Conservation (phyloP, 2,888 invertebrate genomes). For the Xylota sylvarum region DNA sequence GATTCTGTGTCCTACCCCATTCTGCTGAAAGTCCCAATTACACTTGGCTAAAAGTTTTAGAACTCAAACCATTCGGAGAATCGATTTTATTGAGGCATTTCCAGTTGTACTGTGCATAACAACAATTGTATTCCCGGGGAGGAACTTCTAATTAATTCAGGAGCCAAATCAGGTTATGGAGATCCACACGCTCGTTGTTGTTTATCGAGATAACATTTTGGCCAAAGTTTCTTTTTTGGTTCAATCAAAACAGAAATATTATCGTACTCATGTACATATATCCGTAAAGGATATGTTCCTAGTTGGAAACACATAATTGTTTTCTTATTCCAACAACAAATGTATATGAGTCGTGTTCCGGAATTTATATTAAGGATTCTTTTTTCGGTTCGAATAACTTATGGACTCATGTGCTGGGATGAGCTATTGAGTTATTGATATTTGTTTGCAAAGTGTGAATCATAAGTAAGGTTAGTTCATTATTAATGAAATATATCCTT, state of each 20-base stretch:
- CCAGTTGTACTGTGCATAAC: no score
- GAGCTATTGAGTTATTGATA: no score
- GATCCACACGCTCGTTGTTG: background rate
- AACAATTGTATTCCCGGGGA: background rate
- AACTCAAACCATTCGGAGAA: background rate
- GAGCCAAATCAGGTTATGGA: background rate
- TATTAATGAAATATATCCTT: no score
- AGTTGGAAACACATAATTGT: no score
- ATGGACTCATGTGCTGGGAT: no score
- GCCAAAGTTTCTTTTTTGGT: background rate
- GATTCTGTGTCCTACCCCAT: background rate
- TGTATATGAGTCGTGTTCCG: no score
- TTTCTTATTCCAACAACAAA: no score
- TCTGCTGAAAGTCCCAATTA: background rate
- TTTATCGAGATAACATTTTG: background rate
- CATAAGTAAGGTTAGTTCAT: no score
- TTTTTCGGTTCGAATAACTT: no score
- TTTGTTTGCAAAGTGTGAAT: no score
- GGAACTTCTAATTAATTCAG: constrained; percentile 3
- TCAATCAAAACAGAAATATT: background rate
- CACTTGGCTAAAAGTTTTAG: background rate
- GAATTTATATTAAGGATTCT: no score
- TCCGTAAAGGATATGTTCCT: no score
- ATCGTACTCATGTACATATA: background rate
- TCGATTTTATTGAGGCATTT: background rate